Evolutionary conservation across 92 coral and sea anemone species (phyloP).

Genomic region (Umimayanthus kanabou): DNA sequence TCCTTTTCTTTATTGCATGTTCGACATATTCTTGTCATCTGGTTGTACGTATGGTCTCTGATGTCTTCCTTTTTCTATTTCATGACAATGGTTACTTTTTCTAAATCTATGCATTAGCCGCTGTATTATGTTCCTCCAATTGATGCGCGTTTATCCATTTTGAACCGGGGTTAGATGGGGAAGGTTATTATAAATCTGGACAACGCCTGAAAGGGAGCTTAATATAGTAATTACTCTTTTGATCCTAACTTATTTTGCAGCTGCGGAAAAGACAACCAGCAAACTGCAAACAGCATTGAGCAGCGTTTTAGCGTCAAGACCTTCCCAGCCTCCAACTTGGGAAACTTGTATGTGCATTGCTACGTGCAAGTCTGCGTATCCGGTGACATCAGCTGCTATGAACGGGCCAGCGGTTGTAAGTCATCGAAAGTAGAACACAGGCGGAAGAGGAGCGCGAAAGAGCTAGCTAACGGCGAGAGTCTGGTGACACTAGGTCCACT

Average conservation of each 20-base stretch:
- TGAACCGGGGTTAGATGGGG: too few species aligned
- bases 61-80: too few species aligned
- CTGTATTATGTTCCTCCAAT: too few species aligned
- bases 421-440: background rate
- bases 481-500: background rate
- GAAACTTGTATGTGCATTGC: background rate
- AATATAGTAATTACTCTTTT: background rate
- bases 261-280: background rate
- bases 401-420: background rate
- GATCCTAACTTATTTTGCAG: background rate
- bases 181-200: too few species aligned
- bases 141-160: too few species aligned
- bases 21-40: too few species aligned
- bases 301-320: background rate
- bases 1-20: too few species aligned
- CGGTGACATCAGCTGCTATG: background rate
- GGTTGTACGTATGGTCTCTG: too few species aligned
- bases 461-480: background rate
- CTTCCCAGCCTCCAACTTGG: background rate
- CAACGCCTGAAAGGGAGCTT: too few species aligned
- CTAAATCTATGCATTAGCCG: too few species aligned
- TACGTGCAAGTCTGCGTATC: background rate
- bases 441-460: background rate
- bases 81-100: too few species aligned
- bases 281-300: background rate